Base-by-base conservation (phyloP, 1,140 invertebrate species). In the Lordiphosa clarofinis region DNA sequence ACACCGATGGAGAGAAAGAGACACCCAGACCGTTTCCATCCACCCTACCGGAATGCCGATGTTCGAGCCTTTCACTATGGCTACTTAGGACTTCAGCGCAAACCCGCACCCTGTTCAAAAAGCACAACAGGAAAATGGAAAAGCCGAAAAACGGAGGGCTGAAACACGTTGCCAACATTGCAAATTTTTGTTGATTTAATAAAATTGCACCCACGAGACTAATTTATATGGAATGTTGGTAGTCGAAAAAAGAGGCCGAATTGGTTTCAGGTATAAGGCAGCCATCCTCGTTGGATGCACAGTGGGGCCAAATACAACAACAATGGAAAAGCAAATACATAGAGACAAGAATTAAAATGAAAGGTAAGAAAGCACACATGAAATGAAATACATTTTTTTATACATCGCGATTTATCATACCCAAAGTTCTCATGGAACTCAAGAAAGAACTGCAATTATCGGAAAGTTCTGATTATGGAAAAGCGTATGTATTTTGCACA, bases 181-280 rank as follows among this genome's bases (percentile, higher is more conserved):
- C 81, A 81, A 86, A 79, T 86, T 86, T 86, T 70, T 86, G 79
- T 84, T 87, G 81, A 88, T 88, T 88, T 88, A 88, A 88, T 88
- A 79, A 86, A 86, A 88, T 88, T 69, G 67, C 87, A 84, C 79
- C 82, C 87, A 81, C 61, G 84, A 70, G 87, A 87, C 67, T 72
- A 87, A 87, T 76, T 87, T 74, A 75, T 81, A 78, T 84, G 78
- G 78, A 84, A 84, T 84, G 73, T 67, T 73, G 73, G 73, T 66
- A 78, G 79, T 62, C 68, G 78, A 63, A 64, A 64, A 64, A 69
- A 70, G 72, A 58, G 64, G 39, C 55, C 59, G 64, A 78, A 84
- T 82, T 84, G 65, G 78, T 84, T 84, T 84, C 61, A 74, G 61
- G 67, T 58, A 66, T 59, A 72, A 64, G 55, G 62, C 54, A 67